Conservation (phyloP, 2,113 vertebrate genomes). For the Lepus timidus region DNA sequence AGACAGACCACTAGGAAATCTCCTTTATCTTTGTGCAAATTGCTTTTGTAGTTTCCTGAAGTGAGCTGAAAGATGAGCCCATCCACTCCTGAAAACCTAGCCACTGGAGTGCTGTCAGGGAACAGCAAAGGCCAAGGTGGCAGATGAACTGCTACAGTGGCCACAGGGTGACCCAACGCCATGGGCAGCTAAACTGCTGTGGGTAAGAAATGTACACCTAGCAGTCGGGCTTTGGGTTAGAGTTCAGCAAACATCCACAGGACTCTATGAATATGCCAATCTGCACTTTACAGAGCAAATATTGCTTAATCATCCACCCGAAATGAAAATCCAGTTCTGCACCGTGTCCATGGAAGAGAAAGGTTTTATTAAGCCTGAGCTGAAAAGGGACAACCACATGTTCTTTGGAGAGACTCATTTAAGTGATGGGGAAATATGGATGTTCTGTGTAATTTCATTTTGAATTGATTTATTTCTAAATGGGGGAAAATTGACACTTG, state of each 20-base stretch:
- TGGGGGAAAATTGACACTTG: constrained; percentile 68
- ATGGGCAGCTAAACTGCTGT: constrained; percentile 10
- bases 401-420: constrained; percentile 77
- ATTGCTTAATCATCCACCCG: not conserved
- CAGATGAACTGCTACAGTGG: not conserved
- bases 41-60: constrained; percentile 61
- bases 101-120: constrained; percentile 28
- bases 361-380: constrained; percentile 44
- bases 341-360: not conserved
- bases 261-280: not conserved
- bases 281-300: not conserved
- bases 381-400: constrained; percentile 5
- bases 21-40: constrained; percentile 73
- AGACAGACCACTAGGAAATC: constrained; percentile 54
- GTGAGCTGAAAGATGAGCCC: constrained; percentile 63
- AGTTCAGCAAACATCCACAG: constrained; percentile 28
- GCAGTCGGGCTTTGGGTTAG: constrained; percentile 3
- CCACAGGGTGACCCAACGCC: not conserved
- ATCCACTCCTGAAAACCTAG: constrained; percentile 52
- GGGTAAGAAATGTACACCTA: constrained; percentile 48
- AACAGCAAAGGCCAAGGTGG: constrained; percentile 38
- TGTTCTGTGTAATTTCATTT: constrained; percentile 78
- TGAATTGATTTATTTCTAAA: constrained; percentile 81
- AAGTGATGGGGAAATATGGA: constrained; percentile 77
- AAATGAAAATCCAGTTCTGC: constrained; percentile 34